A percentile compares a stretch with the other conserved stretches of the same genome.
Evolutionary conservation across 1,140 invertebrate species (phyloP).

Genomic region (Plutomurus gul): DNA sequence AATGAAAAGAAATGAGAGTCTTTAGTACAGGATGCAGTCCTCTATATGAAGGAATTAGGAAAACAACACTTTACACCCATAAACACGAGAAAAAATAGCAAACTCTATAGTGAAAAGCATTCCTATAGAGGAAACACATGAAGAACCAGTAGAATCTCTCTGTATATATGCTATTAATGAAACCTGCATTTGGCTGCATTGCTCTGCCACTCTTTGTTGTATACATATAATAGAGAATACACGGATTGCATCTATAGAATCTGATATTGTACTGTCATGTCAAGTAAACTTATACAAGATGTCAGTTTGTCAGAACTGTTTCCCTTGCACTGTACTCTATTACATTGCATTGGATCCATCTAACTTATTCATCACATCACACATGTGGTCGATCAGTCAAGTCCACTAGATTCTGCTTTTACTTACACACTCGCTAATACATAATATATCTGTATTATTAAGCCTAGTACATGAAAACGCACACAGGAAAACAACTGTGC

Average conservation of each 20-base stretch:
- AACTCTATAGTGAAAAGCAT: background rate
- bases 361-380: background rate
- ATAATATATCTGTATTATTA: too few relatives aligned
- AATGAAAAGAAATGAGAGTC: background rate
- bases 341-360: background rate
- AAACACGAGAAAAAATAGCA: background rate
- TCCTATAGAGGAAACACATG: slow-evolving; percentile 6
- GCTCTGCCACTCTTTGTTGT: too few relatives aligned
- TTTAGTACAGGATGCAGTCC: background rate
- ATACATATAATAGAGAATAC: too few relatives aligned
- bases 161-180: too few relatives aligned
- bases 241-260: too few relatives aligned
- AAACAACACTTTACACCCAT: background rate
- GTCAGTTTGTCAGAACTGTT: background rate
- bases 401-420: too few relatives aligned
- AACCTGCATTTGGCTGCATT: too few relatives aligned
- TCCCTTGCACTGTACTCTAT: background rate
- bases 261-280: background rate
- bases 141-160: too few relatives aligned
- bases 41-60: background rate
- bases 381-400: background rate
- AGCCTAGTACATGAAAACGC: too few relatives aligned
- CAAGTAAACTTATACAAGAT: background rate
- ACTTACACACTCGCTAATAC: too few relatives aligned
- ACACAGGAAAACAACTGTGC: background rate